These are phyloP conservation scores for Chaitophorus viminalis DNA, from an alignment of 2,888 invertebrate genomes.

Conservation along the genomic window DNA sequence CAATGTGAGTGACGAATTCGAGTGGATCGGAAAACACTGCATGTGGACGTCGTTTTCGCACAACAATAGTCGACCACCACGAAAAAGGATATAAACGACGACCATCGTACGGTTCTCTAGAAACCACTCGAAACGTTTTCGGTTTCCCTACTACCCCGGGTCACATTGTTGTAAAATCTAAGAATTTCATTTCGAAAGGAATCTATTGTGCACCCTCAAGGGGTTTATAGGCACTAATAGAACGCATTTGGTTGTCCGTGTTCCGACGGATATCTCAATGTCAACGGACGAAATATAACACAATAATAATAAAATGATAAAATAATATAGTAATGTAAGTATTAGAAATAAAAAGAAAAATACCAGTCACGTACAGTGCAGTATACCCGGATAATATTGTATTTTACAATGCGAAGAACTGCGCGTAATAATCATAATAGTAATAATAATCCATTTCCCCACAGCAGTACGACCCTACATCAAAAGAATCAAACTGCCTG, in stretches of 20 bases:
- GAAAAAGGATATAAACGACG: slow-evolving; percentile 12
- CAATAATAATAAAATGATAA: too few relatives aligned
- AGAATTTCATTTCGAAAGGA: background rate
- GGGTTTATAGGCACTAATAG: too few relatives aligned
- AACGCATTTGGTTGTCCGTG: background rate
- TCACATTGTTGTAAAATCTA: background rate
- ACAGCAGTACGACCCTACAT: too few relatives aligned
- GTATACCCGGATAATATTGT: too few relatives aligned
- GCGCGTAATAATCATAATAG: too few relatives aligned
- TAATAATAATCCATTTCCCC: background rate
- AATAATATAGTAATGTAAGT: too few relatives aligned
- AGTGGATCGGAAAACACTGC: slow-evolving; percentile 6
- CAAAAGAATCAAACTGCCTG: too few relatives aligned
- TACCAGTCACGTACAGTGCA: too few relatives aligned
- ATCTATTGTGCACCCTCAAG: background rate
- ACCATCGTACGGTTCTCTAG: background rate
- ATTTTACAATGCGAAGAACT: too few relatives aligned
- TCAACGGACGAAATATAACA: background rate
- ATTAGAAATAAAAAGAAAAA: too few relatives aligned
- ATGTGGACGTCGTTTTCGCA: background rate
- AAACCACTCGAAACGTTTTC: slow-evolving; percentile 7
- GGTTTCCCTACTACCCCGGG: background rate
- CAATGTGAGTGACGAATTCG: background rate
- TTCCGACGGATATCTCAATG: background rate
- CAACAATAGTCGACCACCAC: background rate